These are phyloP conservation scores for Ctenomys sociabilis DNA, from an alignment of 2,113 vertebrate species.

Conservation along the genomic window DNA sequence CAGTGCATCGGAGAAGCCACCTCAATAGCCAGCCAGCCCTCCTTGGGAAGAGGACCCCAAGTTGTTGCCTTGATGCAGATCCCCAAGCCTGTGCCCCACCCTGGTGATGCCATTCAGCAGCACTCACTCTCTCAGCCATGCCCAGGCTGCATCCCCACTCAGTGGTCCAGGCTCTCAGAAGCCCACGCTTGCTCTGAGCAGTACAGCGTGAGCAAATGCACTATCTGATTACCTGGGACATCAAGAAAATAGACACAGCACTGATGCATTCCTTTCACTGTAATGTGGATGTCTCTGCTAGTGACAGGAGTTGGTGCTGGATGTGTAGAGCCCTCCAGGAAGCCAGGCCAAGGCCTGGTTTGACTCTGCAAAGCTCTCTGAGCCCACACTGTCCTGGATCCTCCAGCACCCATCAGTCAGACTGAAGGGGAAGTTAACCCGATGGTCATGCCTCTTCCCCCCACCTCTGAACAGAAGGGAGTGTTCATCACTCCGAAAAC, in stretches of 20 bases:
- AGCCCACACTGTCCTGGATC: background rate
- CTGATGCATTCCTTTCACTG: background rate
- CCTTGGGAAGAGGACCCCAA: background rate
- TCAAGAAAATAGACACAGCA: background rate
- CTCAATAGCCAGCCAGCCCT: background rate
- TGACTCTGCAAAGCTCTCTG: constrained; percentile 54
- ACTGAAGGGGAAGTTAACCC: constrained; percentile 33
- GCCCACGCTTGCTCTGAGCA: background rate
- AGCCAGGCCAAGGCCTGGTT: background rate
- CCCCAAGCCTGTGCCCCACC: background rate
- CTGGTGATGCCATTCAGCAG: background rate
- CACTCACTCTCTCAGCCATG: background rate
- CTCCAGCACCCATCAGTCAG: background rate
- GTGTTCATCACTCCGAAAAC: constrained; percentile 26
- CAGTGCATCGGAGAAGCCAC: background rate
- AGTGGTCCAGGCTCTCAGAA: background rate
- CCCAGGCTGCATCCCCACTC: background rate
- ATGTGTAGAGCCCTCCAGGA: background rate
- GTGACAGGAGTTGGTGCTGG: background rate
- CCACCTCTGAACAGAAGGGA: constrained; percentile 57
- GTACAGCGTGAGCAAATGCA: background rate
- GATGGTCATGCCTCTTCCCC: constrained; percentile 50
- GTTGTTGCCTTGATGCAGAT: background rate
- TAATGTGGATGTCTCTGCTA: background rate
- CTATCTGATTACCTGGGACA: background rate